Conservation (phyloP, 2,888 invertebrate species). For the Drosophila incognita region DNA sequence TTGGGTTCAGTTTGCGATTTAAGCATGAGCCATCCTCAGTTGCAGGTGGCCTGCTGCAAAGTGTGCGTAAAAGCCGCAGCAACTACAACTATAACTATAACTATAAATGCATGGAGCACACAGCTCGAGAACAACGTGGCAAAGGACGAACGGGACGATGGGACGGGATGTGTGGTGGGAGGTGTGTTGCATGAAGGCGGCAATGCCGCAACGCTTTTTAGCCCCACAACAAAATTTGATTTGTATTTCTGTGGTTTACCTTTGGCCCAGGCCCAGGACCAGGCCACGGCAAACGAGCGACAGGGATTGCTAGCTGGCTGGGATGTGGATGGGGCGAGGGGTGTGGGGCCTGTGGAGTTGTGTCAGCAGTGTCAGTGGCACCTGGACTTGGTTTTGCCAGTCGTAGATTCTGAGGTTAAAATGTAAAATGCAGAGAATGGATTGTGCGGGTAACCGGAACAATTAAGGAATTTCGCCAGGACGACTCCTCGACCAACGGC, state of each 20-base stretch:
- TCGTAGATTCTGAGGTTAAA: conserved; percentile 77
- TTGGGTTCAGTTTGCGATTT: not conserved
- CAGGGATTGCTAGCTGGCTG: conserved; percentile 1
- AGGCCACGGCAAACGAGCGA: conserved; percentile 38
- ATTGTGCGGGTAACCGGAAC: conserved; percentile 85
- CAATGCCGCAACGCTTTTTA: conserved; percentile 72
- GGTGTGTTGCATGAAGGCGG: conserved; percentile 13
- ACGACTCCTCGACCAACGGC: conserved; percentile 35
- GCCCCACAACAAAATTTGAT: conserved; percentile 83
- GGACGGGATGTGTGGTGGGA: not conserved
- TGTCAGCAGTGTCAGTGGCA: conserved; percentile 75
- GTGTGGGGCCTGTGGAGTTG: conserved; percentile 25
- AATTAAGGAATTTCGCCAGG: conserved; percentile 83
- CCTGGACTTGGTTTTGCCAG: conserved; percentile 73
- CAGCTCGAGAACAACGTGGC: not conserved
- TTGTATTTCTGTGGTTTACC: conserved; percentile 84
- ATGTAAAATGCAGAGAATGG: conserved; percentile 83
- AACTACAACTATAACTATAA: not conserved
- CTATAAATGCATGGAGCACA: conserved; percentile 1
- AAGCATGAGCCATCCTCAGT: not conserved
- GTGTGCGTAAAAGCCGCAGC: not conserved
- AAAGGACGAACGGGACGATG: not conserved
- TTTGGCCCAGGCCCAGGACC: conserved; percentile 62
- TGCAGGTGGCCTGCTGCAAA: conserved; percentile 1
- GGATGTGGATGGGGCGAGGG: not conserved